These are phyloP conservation scores for Columba janthina DNA, from an alignment of 2,113 vertebrate species.

Conservation along the genomic window DNA sequence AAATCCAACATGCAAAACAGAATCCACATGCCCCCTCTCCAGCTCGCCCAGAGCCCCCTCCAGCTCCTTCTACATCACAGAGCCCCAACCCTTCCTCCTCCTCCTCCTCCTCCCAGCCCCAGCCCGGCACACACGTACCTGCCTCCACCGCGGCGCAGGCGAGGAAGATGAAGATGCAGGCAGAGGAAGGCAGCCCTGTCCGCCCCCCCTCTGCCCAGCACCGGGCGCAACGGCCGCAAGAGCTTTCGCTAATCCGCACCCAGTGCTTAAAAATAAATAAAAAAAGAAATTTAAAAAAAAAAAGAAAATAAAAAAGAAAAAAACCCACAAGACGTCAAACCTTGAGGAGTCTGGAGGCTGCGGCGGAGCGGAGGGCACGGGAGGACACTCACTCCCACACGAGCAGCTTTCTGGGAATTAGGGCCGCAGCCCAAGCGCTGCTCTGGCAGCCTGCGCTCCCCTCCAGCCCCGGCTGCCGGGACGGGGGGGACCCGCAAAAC, in stretches of 20 bases:
- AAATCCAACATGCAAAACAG: neutral
- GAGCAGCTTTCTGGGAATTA: no score
- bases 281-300: neutral
- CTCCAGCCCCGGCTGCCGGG: no score
- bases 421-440: no score
- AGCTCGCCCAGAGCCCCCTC: neutral
- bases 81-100: neutral
- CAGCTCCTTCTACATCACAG: neutral
- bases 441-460: no score
- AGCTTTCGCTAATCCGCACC: constrained; percentile 11
- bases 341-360: no score
- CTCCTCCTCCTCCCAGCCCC: neutral
- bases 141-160: neutral
- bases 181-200: neutral
- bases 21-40: neutral
- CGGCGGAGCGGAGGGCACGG: no score
- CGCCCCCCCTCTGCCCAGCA: neutral
- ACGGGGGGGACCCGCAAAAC: no score
- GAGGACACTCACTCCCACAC: no score
- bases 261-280: neutral
- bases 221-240: neutral
- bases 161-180: neutral
- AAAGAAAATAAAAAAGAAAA: no score
- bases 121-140: constrained; percentile 32
- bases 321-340: no score